phyloP scores from a whole-genome alignment of 2,888 invertebrate species.

The Nasonia oneida region DNA sequence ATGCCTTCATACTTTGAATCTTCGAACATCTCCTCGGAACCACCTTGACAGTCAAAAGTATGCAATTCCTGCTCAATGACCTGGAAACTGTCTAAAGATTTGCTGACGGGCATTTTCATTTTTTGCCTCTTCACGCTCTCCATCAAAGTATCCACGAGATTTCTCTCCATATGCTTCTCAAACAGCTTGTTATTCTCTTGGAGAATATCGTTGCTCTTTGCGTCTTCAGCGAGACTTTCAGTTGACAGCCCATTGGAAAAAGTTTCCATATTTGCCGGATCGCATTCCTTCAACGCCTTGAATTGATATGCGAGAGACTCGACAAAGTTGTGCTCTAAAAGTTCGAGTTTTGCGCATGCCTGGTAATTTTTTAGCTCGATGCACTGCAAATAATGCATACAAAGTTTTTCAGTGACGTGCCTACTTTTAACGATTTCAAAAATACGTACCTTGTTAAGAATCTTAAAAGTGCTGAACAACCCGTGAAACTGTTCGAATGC shows the following conservation, averaged over 20 bases:
- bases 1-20: conserved; percentile 70
- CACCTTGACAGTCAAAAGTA: conserved; percentile 78
- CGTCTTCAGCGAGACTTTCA: conserved; percentile 15
- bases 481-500: conserved; percentile 78
- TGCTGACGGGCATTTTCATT: conserved; percentile 75
- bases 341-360: conserved; percentile 79
- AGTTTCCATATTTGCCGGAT: conserved; percentile 41
- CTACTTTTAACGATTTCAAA: background rate
- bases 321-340: conserved; percentile 78
- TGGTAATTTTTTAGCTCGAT: conserved; percentile 78
- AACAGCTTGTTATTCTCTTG: conserved; percentile 66
- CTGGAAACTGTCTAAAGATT: conserved; percentile 76
- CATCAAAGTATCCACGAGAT: conserved; percentile 75
- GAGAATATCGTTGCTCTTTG: background rate
- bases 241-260: conserved; percentile 16
- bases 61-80: conserved; percentile 76
- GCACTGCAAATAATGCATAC: conserved; percentile 72
- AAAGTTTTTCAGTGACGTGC: background rate
- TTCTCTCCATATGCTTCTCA: conserved; percentile 75
- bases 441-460: conserved; percentile 75
- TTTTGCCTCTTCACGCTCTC: conserved; percentile 72
- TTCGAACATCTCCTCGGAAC: conserved; percentile 77
- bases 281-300: conserved; percentile 72
- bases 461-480: conserved; percentile 74
- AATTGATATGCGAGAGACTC: conserved; percentile 78